phyloP scores from a whole-genome alignment of 2,113 vertebrate genomes.

The Paracanthobrama guichenoti region DNA sequence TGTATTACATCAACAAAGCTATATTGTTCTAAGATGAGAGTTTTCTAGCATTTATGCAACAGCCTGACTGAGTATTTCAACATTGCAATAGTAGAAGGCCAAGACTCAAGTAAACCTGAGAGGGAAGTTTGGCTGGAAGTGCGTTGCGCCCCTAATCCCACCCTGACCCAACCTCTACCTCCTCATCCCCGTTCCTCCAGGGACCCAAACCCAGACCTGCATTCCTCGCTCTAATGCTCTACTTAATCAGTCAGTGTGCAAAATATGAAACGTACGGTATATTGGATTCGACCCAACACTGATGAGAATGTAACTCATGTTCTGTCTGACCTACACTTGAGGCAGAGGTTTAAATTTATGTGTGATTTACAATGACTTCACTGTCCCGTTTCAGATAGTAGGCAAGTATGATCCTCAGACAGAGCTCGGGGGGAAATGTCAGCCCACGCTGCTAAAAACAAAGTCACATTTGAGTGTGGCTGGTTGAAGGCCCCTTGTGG shows the following conservation, averaged over 20 bases:
- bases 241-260: constrained; percentile 11
- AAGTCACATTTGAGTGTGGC: constrained; percentile 4
- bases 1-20: neutral
- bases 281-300: constrained; percentile 35
- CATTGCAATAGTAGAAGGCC: constrained; percentile 45
- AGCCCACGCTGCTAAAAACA: neutral
- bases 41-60: constrained; percentile 17
- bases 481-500: constrained; percentile 6
- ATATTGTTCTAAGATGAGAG: neutral
- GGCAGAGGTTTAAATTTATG: constrained; percentile 14
- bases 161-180: constrained; percentile 21
- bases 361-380: constrained; percentile 32
- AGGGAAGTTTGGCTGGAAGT: constrained; percentile 33
- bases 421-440: neutral
- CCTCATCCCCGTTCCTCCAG: constrained; percentile 7
- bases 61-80: constrained; percentile 19
- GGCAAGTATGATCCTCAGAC: neutral
- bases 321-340: neutral
- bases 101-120: constrained; percentile 32
- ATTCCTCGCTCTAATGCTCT: constrained; percentile 38
- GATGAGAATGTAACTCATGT: constrained; percentile 40
- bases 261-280: constrained; percentile 41
- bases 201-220: constrained; percentile 28
- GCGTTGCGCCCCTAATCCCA: constrained; percentile 28
- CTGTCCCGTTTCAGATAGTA: constrained; percentile 12